A percentile compares a stretch with the other conserved stretches of the same genome.
Evolutionary conservation across 2,888 invertebrate species (phyloP).

Genomic region (Prionchulus punctatus): DNA sequence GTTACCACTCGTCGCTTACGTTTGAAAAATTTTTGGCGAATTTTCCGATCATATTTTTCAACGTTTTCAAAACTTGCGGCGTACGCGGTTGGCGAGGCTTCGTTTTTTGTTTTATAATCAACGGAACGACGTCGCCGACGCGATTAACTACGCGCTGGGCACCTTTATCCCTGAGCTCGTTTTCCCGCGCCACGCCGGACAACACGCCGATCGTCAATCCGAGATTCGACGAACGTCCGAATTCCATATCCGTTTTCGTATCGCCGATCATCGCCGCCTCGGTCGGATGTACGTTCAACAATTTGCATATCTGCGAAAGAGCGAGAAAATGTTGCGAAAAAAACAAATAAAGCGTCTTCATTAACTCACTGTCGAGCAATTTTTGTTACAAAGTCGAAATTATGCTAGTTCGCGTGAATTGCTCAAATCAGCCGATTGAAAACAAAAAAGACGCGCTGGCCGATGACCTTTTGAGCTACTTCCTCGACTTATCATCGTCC

Average conservation of each 20-base stretch:
- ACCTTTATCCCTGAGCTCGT: slow-evolving; percentile 1
- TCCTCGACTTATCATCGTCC: too few relatives aligned
- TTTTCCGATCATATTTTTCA: too few relatives aligned
- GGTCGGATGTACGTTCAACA: slow-evolving; percentile 23
- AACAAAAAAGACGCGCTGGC: too few relatives aligned
- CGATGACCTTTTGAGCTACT: too few relatives aligned
- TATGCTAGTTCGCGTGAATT: too few relatives aligned
- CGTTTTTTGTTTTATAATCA: slow-evolving; percentile 1
- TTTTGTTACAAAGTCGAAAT: not conserved
- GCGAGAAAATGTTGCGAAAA: not conserved
- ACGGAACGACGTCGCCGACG: slow-evolving; percentile 10
- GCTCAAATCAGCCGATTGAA: too few relatives aligned
- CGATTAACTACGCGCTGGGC: slow-evolving; percentile 21
- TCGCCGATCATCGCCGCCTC: slow-evolving; percentile 38
- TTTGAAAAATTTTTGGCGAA: too few relatives aligned
- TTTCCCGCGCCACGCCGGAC: slow-evolving; percentile 27
- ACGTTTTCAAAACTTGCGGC: too few relatives aligned
- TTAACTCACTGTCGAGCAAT: too few relatives aligned
- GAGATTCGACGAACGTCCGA: slow-evolving; percentile 35
- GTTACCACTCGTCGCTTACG: too few relatives aligned
- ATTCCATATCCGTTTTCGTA: slow-evolving; percentile 37
- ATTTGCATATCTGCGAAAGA: slow-evolving; percentile 23
- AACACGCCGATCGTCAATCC: slow-evolving; percentile 37
- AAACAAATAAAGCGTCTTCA: too few relatives aligned
- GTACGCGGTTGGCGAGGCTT: not conserved